phyloP scores from a whole-genome alignment of 2,113 vertebrate species.

The Manacus vitellinus region DNA sequence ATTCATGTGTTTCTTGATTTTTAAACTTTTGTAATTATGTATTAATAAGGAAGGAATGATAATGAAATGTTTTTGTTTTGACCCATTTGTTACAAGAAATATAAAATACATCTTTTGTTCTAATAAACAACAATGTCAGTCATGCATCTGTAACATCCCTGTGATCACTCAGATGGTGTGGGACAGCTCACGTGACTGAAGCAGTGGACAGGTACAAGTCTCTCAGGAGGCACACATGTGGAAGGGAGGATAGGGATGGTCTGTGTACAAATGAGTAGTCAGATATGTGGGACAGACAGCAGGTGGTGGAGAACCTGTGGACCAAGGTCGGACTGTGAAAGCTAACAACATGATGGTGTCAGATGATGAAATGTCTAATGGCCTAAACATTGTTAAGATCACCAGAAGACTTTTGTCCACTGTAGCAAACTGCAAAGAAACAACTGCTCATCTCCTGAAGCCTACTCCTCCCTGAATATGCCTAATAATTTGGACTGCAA shows the following conservation, averaged over 20 bases:
- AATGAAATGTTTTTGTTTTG: not conserved
- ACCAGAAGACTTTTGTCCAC: too few species aligned
- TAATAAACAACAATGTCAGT: not conserved
- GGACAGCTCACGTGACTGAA: accelerated
- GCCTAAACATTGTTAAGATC: too few species aligned
- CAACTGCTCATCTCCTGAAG: too few species aligned
- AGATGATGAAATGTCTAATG: too few species aligned
- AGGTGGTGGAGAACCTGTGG: not conserved
- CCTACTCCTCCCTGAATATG: too few species aligned
- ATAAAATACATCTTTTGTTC: not conserved
- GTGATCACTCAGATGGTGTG: not conserved
- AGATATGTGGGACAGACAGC: too few species aligned
- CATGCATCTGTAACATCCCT: not conserved
- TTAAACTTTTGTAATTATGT: not conserved
- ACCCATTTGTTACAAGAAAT: not conserved
- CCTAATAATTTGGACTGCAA: too few species aligned
- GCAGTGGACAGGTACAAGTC: not conserved
- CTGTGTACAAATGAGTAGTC: not conserved
- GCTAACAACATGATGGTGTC: not conserved
- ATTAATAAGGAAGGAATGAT: not conserved
- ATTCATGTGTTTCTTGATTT: not conserved
- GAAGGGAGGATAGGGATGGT: not conserved
- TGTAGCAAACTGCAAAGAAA: too few species aligned
- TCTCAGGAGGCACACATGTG: not conserved
- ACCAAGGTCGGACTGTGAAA: not conserved